phyloP scores from a whole-genome alignment of 2,113 vertebrate species.

The Cyanoramphus novaezelandiae region DNA sequence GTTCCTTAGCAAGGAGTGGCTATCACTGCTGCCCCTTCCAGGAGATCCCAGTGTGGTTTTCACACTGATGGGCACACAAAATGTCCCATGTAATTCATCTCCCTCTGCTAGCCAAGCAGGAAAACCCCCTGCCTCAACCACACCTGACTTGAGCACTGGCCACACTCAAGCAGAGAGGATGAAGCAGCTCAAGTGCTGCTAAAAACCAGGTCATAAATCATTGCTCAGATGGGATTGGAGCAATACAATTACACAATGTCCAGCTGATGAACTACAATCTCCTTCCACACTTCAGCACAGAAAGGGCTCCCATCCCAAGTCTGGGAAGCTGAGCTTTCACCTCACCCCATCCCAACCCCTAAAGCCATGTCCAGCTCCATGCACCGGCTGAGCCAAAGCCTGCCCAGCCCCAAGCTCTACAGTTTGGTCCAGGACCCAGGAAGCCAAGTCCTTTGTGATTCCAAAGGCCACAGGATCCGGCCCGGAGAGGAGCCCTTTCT shows the following conservation, averaged over 20 bases:
- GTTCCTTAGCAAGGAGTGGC: neutral
- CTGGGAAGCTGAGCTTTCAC: neutral
- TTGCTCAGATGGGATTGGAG: neutral
- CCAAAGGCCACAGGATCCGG: neutral
- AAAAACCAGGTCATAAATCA: neutral
- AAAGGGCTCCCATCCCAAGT: neutral
- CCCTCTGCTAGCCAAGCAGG: fast-evolving
- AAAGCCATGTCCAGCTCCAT: fast-evolving
- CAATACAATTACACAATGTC: neutral
- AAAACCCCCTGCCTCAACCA: neutral
- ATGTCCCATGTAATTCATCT: neutral
- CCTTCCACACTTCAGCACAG: neutral
- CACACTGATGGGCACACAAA: neutral
- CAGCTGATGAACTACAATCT: neutral
- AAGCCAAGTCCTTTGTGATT: neutral
- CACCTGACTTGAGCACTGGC: neutral
- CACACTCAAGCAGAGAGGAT: fast-evolving
- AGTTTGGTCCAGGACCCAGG: neutral
- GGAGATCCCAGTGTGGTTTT: neutral
- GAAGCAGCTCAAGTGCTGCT: neutral
- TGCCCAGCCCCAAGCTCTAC: neutral
- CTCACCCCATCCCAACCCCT: neutral
- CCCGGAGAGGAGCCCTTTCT: neutral
- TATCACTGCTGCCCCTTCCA: neutral
- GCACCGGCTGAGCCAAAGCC: neutral